Conservation (phyloP, 2,113 vertebrate genomes). For the Pollimyrus isidori region DNA sequence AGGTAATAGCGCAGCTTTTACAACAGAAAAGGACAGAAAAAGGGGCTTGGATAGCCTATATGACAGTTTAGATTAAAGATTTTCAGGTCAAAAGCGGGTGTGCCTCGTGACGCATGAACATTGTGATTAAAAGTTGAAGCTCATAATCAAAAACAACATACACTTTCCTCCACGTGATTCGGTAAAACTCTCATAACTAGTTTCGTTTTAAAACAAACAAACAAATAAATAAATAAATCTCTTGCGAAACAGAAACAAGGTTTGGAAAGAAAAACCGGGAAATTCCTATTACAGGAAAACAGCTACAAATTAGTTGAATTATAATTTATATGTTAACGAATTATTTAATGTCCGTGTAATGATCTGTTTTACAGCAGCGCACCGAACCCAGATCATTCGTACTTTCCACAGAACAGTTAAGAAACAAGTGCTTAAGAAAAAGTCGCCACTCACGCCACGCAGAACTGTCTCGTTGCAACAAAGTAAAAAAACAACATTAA, state of each 20-base stretch:
- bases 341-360: not conserved
- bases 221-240: not conserved
- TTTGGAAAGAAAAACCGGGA: not conserved
- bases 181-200: not conserved
- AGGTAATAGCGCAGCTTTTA: not conserved
- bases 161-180: not conserved
- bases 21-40: not conserved
- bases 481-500: not conserved
- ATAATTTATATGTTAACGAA: not conserved
- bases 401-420: not conserved
- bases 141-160: not conserved
- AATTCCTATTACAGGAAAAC: not conserved
- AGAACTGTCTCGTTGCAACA: not conserved
- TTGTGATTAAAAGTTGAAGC: not conserved
- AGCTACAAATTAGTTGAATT: not conserved
- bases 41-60: not conserved
- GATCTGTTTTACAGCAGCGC: not conserved
- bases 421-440: not conserved
- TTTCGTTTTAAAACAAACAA: not conserved
- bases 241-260: not conserved
- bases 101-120: not conserved
- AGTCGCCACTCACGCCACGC: not conserved
- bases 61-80: not conserved
- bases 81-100: not conserved
- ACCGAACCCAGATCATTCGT: not conserved